Base-by-base conservation (phyloP, 2,113 vertebrate species). In the Egretta garzetta region DNA sequence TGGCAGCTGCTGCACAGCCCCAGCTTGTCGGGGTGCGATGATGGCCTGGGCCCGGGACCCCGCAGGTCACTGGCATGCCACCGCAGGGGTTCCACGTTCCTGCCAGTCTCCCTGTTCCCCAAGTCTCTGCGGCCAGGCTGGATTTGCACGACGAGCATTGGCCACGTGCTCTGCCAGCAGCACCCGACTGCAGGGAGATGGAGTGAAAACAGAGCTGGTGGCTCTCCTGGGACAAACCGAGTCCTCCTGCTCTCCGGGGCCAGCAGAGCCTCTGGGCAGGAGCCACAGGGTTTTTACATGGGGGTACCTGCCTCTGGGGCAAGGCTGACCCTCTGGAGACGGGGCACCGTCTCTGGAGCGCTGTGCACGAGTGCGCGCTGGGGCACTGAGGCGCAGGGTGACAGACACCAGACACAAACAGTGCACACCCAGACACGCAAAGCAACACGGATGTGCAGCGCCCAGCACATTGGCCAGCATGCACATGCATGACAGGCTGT, bases 281-380 rank as follows among this genome's bases (percentile, higher is more conserved):
- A n/a, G 7, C 28, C 3, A 0, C 4, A 5, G 53, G 43, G 33
- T 18, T 43, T 52, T 37, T 18, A 4, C 2, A 0, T 7, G 14
- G 55, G 8, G 35, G 10, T 14, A 18, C 16, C 16, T 12, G 32
- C 13, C 2, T 18, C 43, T 30, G 73, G 21, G 20, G 12, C 5
- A 55, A 53, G 18, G 24, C 19, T 64, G 56, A 15, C 17, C 22
- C 66, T 32, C 8, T 5, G 0, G 60, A 33, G n/a, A 23, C 49
- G 52, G 47, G n/a, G 67, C 50, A 15, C 5, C 5, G 0, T 56
- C 35, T 39, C 50, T 23, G 3, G 32, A 67, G 64, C 6, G 1
- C 70, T 39, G 1, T 8, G 56, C 18, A 15, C 3, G n/a, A 37
- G 47, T 2, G 3, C 19, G 39, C 4, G 2, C 50, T 28, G 60